phyloP scores from a whole-genome alignment of 2,888 invertebrate species.

The Trypoxylon attenuatum region DNA sequence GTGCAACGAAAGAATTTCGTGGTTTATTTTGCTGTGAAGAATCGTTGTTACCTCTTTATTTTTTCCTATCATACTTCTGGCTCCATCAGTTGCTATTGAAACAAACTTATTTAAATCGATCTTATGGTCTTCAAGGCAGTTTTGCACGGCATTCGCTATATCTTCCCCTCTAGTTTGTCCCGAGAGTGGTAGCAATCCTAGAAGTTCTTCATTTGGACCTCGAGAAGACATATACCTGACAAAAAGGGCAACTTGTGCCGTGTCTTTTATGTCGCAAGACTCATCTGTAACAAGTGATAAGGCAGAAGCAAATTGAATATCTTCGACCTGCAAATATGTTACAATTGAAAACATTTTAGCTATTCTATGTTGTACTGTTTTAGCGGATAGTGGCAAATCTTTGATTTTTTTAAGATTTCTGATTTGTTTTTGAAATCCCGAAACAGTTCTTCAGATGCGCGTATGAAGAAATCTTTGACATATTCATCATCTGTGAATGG shows the following conservation, averaged over 20 bases:
- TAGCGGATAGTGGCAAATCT: conserved; percentile 35
- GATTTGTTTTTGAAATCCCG: conserved; percentile 14
- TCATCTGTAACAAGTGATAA: conserved; percentile 42
- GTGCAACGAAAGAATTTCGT: conserved; percentile 55
- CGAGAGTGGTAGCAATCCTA: conserved; percentile 42
- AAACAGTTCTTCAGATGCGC: conserved; percentile 20
- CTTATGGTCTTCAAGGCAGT: conserved; percentile 26
- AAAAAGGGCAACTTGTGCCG: conserved; percentile 54
- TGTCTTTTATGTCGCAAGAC: conserved; percentile 54
- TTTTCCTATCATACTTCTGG: conserved; percentile 51
- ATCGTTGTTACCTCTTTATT: conserved; percentile 47
- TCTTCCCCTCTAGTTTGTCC: conserved; percentile 45
- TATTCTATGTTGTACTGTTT: conserved; percentile 48
- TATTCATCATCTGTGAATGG: conserved; percentile 14
- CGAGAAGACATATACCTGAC: conserved; percentile 46
- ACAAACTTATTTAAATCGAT: conserved; percentile 50
- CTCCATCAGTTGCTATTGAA: conserved; percentile 49
- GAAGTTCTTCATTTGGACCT: too few species aligned
- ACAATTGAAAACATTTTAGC: conserved; percentile 45
- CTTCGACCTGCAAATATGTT: conserved; percentile 44
- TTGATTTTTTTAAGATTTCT: conserved; percentile 19
- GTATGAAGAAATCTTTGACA: conserved; percentile 16
- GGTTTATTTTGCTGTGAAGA: conserved; percentile 53
- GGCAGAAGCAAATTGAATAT: conserved; percentile 50
- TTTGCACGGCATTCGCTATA: conserved; percentile 57